phyloP scores from a whole-genome alignment of 2,113 vertebrate genomes.

The Pristiophorus japonicus region DNA sequence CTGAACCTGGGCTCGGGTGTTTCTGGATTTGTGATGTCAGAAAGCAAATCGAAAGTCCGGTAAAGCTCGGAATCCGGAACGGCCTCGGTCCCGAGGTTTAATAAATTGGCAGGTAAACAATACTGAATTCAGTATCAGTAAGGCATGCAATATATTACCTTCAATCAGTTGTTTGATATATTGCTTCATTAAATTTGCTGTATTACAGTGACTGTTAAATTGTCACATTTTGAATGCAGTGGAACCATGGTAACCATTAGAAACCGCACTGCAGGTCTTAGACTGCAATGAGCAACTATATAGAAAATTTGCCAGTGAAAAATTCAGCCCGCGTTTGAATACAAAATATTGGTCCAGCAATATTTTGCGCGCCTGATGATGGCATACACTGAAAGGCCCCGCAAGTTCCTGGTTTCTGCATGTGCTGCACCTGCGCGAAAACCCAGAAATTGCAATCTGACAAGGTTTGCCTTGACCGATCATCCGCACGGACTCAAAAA shows the following conservation, averaged over 20 bases:
- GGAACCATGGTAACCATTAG: not conserved
- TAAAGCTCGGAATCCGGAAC: no score
- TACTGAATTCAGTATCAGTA: not conserved
- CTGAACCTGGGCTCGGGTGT: no score
- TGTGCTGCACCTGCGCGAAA: no score
- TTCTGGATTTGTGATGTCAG: no score
- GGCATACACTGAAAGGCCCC: no score
- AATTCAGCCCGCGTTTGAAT: not conserved
- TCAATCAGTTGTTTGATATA: not conserved
- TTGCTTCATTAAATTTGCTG: not conserved
- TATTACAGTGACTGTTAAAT: not conserved
- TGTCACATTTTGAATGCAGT: not conserved
- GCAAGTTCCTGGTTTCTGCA: no score
- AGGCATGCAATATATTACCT: not conserved
- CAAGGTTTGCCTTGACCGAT: no score
- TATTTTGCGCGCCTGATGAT: no score
- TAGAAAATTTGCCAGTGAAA: not conserved
- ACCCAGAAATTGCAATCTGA: no score
- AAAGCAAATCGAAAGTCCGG: no score
- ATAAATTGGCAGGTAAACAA: not conserved
- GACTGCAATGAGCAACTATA: not conserved
- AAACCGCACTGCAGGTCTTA: not conserved
- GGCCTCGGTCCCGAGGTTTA: no score
- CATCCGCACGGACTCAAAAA: no score
- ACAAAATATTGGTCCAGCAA: not conserved